These are phyloP conservation scores for Tokudaia muenninki DNA, from an alignment of 2,797 vertebrate genomes.

Conservation along the genomic window DNA sequence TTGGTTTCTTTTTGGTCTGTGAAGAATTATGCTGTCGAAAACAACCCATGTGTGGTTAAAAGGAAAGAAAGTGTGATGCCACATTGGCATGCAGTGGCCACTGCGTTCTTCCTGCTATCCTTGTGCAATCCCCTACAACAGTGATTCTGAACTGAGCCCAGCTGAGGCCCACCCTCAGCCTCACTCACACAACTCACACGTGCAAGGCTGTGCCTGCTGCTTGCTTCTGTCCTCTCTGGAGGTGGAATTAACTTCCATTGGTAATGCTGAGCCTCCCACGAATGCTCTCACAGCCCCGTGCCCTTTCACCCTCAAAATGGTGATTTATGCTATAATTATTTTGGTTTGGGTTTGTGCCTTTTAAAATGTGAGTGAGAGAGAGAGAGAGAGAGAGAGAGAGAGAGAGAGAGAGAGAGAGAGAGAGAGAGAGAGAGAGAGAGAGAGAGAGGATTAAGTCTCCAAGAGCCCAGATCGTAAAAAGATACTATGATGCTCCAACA, in stretches of 20 bases:
- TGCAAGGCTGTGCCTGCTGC: background rate
- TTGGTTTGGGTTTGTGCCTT: slow-evolving; percentile 46
- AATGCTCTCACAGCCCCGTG: background rate
- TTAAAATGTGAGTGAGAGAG: slow-evolving; percentile 2
- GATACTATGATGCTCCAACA: background rate
- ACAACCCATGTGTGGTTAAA: slow-evolving; percentile 56
- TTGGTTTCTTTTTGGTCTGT: slow-evolving; percentile 18
- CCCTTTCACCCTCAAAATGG: background rate
- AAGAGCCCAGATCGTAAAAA: background rate
- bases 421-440: too few relatives aligned
- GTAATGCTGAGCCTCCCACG: background rate
- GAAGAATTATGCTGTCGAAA: slow-evolving; percentile 64
- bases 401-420: too few relatives aligned
- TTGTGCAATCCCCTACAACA: rapidly evolving
- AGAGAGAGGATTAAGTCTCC: background rate
- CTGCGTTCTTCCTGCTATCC: background rate
- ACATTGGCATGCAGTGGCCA: background rate
- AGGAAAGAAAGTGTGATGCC: background rate
- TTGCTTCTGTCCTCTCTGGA: background rate
- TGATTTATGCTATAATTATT: background rate
- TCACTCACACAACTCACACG: background rate
- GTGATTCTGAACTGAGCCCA: background rate
- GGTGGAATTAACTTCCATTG: background rate
- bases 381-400: background rate
- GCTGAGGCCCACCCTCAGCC: background rate